Percentiles rank a stretch among this genome's conserved stretches.
phyloP scores from a whole-genome alignment of 2,888 invertebrate species.

The Hylaea fasciaria region DNA sequence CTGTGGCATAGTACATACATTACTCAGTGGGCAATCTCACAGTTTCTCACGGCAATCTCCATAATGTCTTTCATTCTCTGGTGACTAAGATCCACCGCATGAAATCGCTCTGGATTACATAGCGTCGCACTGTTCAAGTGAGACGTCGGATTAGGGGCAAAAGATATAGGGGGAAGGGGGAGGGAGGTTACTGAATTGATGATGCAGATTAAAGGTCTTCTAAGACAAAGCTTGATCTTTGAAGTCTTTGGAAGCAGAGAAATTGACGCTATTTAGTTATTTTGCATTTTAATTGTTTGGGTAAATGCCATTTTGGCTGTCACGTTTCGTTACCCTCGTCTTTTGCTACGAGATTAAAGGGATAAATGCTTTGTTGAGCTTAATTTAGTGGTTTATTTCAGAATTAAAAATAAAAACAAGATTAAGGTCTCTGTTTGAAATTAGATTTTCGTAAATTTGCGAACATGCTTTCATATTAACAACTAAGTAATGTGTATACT shows the following conservation, averaged over 20 bases:
- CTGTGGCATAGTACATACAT: neutral
- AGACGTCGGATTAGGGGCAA: slow-evolving; percentile 39
- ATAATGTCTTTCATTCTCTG: slow-evolving; percentile 20
- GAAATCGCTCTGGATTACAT: slow-evolving; percentile 32
- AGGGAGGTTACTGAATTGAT: slow-evolving; percentile 46
- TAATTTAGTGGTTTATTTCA: slow-evolving; percentile 33
- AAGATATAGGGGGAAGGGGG: slow-evolving; percentile 18
- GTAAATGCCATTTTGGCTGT: slow-evolving; percentile 42
- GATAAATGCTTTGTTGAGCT: slow-evolving; percentile 37
- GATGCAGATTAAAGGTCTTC: slow-evolving; percentile 54
- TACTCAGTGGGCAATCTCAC: slow-evolving; percentile 19
- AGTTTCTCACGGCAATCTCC: slow-evolving; percentile 24
- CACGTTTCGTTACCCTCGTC: slow-evolving; percentile 44
- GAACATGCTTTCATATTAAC: too few relatives aligned
- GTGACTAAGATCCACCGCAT: slow-evolving; percentile 31
- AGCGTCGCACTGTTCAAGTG: slow-evolving; percentile 33
- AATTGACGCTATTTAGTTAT: slow-evolving; percentile 46
- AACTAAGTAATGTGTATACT: too few relatives aligned
- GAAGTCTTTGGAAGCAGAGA: slow-evolving; percentile 44
- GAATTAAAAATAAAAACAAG: slow-evolving; percentile 9
- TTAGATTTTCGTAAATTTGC: neutral
- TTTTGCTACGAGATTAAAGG: slow-evolving; percentile 40
- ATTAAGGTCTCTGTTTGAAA: neutral
- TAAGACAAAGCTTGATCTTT: slow-evolving; percentile 44
- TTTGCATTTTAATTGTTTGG: slow-evolving; percentile 47